Base-by-base conservation (phyloP, 2,888 invertebrate genomes). In the Gryllus longicercus region DNA sequence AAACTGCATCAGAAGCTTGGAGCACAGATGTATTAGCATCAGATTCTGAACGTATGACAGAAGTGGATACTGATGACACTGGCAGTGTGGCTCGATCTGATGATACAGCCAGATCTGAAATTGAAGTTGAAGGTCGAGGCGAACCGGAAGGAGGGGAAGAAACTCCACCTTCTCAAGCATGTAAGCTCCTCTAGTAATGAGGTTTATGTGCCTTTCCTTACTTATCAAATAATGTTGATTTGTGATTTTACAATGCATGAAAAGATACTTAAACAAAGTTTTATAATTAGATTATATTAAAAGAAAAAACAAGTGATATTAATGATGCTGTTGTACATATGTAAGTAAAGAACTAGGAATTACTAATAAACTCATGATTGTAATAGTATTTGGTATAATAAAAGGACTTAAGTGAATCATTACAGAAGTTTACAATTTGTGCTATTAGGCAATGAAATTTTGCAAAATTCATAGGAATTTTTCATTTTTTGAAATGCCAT, bases 1-100 rank as follows among this genome's bases (percentile, higher is more conserved):
- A 98, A 86, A 96, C 98, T 2, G 96, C 97, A 25, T 97, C 97
- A 84, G 98, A 99, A 88, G 97, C 97, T 0, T 99, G 99, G 99
- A 97, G 97, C 85, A 98, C 97, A 81, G 98, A 99, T 87, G 98
- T 98, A 21, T 88, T 97, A 77, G 94, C 95, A 0, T 97, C 96
- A 2, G 98, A 98, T 87, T 96, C 96, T 25, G 96, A 96, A 84
- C 91, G 97, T 81, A 90, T 97, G 84, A 95, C 95, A 0, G 97
- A 98, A 89, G 94, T 94, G 83, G 93, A 93, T 84, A 92, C 91
- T 38, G 92, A 92, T 84, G 92, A 92, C 84, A 89, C 90, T 2
- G 90, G 89, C 1, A 92, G 92, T 84, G 91, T 92, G 21, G 91
- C 92, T 5, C 88, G 94, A 82, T 95, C 95, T 0, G 95, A 96